phyloP scores from a whole-genome alignment of 2,888 invertebrate genomes.

The Xestia rhomboidea region DNA sequence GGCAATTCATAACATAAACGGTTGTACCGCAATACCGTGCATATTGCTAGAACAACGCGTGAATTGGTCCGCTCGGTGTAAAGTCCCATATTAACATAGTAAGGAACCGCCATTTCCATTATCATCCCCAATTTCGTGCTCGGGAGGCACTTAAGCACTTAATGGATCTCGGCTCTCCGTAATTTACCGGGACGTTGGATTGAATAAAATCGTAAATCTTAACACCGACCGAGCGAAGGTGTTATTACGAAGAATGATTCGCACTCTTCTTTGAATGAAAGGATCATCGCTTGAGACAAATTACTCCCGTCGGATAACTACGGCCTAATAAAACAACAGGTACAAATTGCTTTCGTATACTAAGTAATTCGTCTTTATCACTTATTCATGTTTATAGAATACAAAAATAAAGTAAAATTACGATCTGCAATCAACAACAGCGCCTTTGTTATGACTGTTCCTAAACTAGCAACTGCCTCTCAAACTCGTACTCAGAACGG shows the following conservation, averaged over 20 bases:
- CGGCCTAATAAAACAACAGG: conserved; percentile 66
- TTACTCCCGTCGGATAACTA: conserved; percentile 64
- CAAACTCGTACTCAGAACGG: conserved; percentile 28
- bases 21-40: conserved; percentile 72
- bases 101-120: conserved; percentile 88
- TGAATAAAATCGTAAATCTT: conserved; percentile 90
- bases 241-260: conserved; percentile 86
- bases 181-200: conserved; percentile 88
- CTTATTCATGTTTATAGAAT: conserved; percentile 45
- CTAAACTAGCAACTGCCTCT: conserved; percentile 35
- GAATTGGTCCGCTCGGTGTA: conserved; percentile 82
- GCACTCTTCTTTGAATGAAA: conserved; percentile 77
- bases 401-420: conserved; percentile 45
- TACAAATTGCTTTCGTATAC: conserved; percentile 55
- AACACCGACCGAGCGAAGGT: conserved; percentile 84
- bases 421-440: conserved; percentile 21
- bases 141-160: conserved; percentile 90
- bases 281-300: conserved; percentile 74
- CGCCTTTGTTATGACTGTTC: conserved; percentile 20
- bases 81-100: conserved; percentile 88
- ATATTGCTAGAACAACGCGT: conserved; percentile 82
- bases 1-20: conserved; percentile 74
- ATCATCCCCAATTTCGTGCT: conserved; percentile 90
- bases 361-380: conserved; percentile 47
- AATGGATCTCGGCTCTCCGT: conserved; percentile 89